Base-by-base conservation (phyloP, 1,140 invertebrate genomes). In the Aricia agestis region DNA sequence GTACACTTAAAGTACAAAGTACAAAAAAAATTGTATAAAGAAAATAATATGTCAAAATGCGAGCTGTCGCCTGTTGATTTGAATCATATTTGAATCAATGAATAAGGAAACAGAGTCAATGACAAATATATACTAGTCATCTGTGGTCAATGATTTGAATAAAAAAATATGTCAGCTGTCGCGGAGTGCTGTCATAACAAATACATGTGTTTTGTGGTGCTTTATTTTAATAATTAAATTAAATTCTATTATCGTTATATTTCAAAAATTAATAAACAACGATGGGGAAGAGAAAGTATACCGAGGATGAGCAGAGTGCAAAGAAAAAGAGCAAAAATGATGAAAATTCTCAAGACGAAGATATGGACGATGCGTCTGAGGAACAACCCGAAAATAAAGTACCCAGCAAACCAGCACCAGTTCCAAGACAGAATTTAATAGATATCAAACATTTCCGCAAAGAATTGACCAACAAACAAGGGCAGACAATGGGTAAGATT, bases 361-460 rank as follows among this genome's bases (percentile, higher is more conserved):
- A 78, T 57, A 69, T 67, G 67, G 41, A 66, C 25, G 75, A 81
- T 66, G 71, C 69, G 42, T 71, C 11, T 9, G 9, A 66, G 61
- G 78, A 78, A 76, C 81, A 88, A 87, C 79, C 82, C 81, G 81
- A 84, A 78, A 83, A 79, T 76, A 70, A 72, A 71, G 31, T 2
- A 70, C 59, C 42, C 13, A 45, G 17, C 25, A 65, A 25, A 61
- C 11, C 17, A 19, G 42, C 41, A 15, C 3, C 15, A 13, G 7
- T 61, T 19, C 63, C 68, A 41, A 70, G 2, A 9, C 61, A 70
- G 63, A 59, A 11, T 65, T 74, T 61, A 78, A 92, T 92, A 76
- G 89, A 92, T 76, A 76, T 92, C n/a, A 92, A 92, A 85, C 85
- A 91, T 74, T 92, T 92, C 71, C 78, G 91, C 6, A 92, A 92